Base-by-base conservation (phyloP, 2,888 invertebrate genomes). In the Cancer borealis region DNA sequence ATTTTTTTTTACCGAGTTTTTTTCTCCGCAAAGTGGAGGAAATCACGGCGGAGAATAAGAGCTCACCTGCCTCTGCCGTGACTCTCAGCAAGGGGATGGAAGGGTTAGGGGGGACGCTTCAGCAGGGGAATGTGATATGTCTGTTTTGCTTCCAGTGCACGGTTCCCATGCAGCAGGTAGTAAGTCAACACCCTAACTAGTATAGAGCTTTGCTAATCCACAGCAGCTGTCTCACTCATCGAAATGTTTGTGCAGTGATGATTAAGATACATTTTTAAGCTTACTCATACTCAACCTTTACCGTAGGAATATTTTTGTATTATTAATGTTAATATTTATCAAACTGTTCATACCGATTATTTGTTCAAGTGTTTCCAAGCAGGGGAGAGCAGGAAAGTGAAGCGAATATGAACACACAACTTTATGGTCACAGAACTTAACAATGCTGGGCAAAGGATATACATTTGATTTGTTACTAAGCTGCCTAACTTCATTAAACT, bases 11-110 rank as follows among this genome's bases (percentile, higher is more conserved):
- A 49, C 49, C n/a, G 17, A 87, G 12, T 5, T 54, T 88, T 92
- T 88, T 92, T 21, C 21, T 66, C 49, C 46, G 45, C n/a, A 60
- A 88, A 92, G 92, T 92, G 92, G 39, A 88, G 92, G 88, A 92
- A 92, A 92, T 92, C 92, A 92, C 92, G 88, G 60, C 88, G 79
- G 17, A 47, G 26, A 84, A 84, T 30, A 79, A 26, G 26, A 14
- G 84, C 30, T 84, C 84, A 84, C 84, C 39, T 84, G 84, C 84
- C 30, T n/a, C 84, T 84, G 84, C 84, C 84, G 12, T 84, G 84
- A 84, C 84, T 84, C 84, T 39, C 4, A 66, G 6, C 21, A 14
- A 39, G n/a, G 17, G 84, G 39, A 84, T 30, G n/a, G 84, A 17
- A 39, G 84, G 17, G 39, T 26, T 12, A 39, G 39, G 84, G 39